These are phyloP conservation scores for Choristoneura fumiferana DNA, from an alignment of 1,140 invertebrate genomes.

Conservation along the genomic window DNA sequence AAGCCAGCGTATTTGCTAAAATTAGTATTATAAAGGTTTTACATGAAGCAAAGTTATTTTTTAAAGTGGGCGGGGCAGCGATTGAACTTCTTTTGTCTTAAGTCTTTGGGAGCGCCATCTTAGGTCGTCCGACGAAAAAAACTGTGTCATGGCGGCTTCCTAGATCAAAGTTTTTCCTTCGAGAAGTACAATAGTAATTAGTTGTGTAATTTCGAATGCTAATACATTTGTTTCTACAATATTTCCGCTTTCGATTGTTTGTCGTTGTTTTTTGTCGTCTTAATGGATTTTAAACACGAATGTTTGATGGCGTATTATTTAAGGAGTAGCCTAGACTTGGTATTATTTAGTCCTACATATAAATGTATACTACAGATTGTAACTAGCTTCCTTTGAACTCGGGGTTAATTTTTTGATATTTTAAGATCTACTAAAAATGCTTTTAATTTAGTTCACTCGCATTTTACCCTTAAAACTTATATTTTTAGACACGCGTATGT, in stretches of 20 bases:
- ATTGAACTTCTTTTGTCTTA: conserved; percentile 73
- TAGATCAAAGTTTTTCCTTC: conserved; percentile 51
- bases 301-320: background rate
- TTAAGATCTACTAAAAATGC: no score
- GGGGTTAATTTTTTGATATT: no score
- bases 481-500: no score
- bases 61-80: conserved; percentile 52
- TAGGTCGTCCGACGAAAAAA: conserved; percentile 68
- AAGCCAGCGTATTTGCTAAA: conserved; percentile 15
- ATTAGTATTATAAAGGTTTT: conserved; percentile 30
- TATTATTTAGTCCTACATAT: no score
- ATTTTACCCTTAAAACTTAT: no score
- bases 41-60: conserved; percentile 35
- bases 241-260: background rate
- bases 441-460: no score
- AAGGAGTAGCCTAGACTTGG: no score
- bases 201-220: background rate
- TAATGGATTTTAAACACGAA: conserved; percentile 4
- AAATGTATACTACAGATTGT: no score
- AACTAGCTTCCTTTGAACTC: no score
- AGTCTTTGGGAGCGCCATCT: conserved; percentile 63
- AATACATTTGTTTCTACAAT: conserved; percentile 9
- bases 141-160: conserved; percentile 71
- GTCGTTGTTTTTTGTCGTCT: background rate
- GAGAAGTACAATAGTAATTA: conserved; percentile 25